Evolutionary conservation across 2,113 vertebrate genomes (phyloP), one percentile per base, ranked within the genome.

Genomic region (Gallinago media): DNA sequence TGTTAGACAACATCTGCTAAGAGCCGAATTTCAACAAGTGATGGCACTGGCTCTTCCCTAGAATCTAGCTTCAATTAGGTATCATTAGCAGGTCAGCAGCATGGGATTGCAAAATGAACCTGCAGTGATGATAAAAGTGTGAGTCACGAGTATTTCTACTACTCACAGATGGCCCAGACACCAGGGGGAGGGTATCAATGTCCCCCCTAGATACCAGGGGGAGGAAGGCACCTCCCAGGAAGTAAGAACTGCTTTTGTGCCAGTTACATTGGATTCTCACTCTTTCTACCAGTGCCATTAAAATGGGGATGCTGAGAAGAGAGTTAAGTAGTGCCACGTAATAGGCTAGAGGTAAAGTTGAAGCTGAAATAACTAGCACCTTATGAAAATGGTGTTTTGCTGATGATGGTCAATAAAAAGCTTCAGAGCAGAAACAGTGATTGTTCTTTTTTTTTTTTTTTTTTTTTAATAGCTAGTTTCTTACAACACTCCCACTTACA

Each of bases 81-180:
- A 38, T 20, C 18, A 58, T 27, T n/a, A 78, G 44, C 34, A 65
- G 11, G n/a, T 63, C 25, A 88, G 38, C 42, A 67, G 36, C 11
- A 23, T 13, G 9, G 36, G 9, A 54, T 59, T 79, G 55, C 2
- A 3, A 67, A 67, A 52, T 29, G 14, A 29, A 75, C 10, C 25
- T 82, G 15, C 0, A 44, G 36, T 1, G 2, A 75, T 49, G 21
- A 52, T 0, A 36, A 6, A 47, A 67, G 23, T 9, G 25, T 6
- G 36, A 89, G 36, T 62, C 23, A 9, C 18, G 38, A 49, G 12
- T 32, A 56, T 22, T 47, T 82, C 71, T 55, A 12, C n/a, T 82
- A 17, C 15, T 67, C 29, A 59, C 1, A 4, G 46, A 46, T 16
- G 22, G 26, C 25, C 10, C 15, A 56, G 7, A 31, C 32, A 67